These are phyloP conservation scores for Heliconius nattereri DNA, from an alignment of 1,140 invertebrate species.

Conservation along the genomic window DNA sequence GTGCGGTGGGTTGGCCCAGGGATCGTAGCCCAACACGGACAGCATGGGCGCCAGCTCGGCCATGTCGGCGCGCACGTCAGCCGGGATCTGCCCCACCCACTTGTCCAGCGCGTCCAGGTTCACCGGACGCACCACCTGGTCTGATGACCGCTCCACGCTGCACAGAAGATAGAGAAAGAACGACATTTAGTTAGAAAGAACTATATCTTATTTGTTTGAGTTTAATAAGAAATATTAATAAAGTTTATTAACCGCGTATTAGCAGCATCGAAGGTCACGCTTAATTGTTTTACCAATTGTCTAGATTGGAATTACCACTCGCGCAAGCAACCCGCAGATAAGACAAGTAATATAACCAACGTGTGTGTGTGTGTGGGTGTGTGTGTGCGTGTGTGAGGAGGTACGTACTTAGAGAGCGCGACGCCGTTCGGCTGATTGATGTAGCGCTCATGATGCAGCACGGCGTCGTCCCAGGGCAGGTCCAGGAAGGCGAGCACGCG, in stretches of 20 bases:
- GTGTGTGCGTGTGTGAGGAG: neutral
- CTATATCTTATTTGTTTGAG: neutral
- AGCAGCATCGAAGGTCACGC: neutral
- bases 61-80: slow-evolving; percentile 95
- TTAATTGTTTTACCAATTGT: neutral
- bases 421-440: slow-evolving; percentile 98
- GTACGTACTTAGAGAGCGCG: slow-evolving; percentile 90
- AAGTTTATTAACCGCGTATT: neutral
- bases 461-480: slow-evolving; percentile 97
- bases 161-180: neutral
- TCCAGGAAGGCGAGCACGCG: slow-evolving; percentile 95
- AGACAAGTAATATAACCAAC: neutral
- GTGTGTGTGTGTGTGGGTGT: neutral
- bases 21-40: slow-evolving; percentile 95
- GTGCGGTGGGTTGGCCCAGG: slow-evolving; percentile 94
- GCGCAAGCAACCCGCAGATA: neutral
- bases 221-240: neutral
- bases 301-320: neutral
- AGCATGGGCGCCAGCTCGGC: slow-evolving; percentile 96
- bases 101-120: slow-evolving; percentile 97
- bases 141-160: slow-evolving; percentile 98
- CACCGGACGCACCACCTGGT: slow-evolving; percentile 99
- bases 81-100: slow-evolving; percentile 97
- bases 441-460: slow-evolving; percentile 98
- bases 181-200: too few species aligned